Evolutionary conservation across 2,888 invertebrate genomes (phyloP).

Genomic region (Nomada goodeniana): DNA sequence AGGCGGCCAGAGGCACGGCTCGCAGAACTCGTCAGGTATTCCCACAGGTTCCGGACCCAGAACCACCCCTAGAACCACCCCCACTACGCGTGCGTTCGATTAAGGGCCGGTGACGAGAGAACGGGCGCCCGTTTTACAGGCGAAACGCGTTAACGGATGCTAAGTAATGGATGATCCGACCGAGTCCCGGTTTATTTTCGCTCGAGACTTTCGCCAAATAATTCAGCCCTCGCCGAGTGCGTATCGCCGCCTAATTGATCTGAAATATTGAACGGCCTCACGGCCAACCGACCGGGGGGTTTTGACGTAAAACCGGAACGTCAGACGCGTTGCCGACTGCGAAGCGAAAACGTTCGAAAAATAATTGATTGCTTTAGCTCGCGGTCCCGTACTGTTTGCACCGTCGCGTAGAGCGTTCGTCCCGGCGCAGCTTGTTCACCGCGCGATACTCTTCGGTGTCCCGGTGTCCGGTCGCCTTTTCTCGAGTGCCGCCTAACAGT

Average conservation of each 20-base stretch:
- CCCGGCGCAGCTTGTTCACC: background rate
- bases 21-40: constrained; percentile 57
- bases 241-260: constrained; percentile 74
- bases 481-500: background rate
- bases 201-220: constrained; percentile 74
- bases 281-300: constrained; percentile 64
- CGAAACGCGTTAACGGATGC: constrained; percentile 70
- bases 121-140: constrained; percentile 61
- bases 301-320: constrained; percentile 76
- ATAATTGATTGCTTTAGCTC: background rate
- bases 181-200: constrained; percentile 68
- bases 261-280: constrained; percentile 74
- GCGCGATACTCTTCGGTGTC: background rate
- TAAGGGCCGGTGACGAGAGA: constrained; percentile 60
- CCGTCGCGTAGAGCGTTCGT: background rate
- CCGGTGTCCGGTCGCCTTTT: background rate
- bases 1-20: constrained; percentile 38
- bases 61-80: background rate
- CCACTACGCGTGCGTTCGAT: constrained; percentile 60
- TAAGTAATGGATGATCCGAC: constrained; percentile 69
- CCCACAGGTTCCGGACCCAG: constrained; percentile 53
- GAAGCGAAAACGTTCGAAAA: background rate
- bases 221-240: constrained; percentile 70
- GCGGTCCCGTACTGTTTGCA: background rate
- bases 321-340: constrained; percentile 48